These are phyloP conservation scores for Cydia splendana DNA, from an alignment of 1,140 invertebrate species.

Conservation along the genomic window DNA sequence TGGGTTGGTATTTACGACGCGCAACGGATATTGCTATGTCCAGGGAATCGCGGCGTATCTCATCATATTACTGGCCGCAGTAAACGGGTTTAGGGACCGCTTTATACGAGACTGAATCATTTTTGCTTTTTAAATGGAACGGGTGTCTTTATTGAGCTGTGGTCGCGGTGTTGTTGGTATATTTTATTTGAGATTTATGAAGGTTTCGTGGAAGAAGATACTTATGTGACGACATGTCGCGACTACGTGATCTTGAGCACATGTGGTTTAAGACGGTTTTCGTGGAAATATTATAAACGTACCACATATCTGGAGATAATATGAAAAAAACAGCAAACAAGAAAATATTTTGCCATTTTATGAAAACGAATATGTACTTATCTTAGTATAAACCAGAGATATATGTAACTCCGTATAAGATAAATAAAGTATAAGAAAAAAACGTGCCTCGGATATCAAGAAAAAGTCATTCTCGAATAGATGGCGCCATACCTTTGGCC, in stretches of 20 bases:
- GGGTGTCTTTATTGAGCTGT: neutral
- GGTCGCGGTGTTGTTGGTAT: neutral
- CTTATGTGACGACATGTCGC: neutral
- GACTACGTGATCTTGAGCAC: neutral
- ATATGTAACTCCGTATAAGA: too few relatives aligned
- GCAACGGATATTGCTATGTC: conserved; percentile 57
- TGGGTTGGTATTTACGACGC: conserved; percentile 49
- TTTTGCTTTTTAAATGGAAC: conserved; percentile 27
- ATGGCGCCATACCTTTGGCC: too few relatives aligned
- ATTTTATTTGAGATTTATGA: neutral
- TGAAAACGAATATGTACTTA: too few relatives aligned
- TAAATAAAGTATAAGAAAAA: too few relatives aligned
- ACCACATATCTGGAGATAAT: too few relatives aligned
- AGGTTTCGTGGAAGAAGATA: neutral
- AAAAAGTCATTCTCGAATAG: too few relatives aligned
- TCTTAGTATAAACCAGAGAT: too few relatives aligned
- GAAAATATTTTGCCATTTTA: too few relatives aligned
- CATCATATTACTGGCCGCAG: conserved; percentile 50
- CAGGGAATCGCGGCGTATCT: conserved; percentile 53
- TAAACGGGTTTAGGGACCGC: conserved; percentile 46
- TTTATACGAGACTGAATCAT: conserved; percentile 36
- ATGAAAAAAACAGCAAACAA: too few relatives aligned
- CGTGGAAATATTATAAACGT: too few relatives aligned
- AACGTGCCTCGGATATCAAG: too few relatives aligned
- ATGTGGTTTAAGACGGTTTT: too few relatives aligned